Evolutionary conservation across 2,113 vertebrate genomes (phyloP), one percentile per base, ranked within the genome.

Genomic region (Forbesichthys papilliferus): DNA sequence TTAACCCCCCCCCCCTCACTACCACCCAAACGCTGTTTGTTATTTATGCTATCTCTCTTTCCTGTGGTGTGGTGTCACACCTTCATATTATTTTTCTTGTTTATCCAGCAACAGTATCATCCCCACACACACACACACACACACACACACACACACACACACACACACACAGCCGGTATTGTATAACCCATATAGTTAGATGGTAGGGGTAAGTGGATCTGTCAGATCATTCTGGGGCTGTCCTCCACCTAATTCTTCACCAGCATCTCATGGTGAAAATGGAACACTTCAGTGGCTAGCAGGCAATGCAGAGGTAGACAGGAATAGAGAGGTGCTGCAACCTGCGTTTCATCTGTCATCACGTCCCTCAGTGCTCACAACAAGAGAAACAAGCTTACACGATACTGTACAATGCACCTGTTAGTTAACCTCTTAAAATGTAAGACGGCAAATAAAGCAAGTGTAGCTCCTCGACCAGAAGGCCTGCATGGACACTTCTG

Each of bases 141-240:
- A 14, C 42, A 48, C 64, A 14, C 62, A 61, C 62, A 9, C 14
- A 0, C 57, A 16, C 62, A 20, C 47, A 16, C 16, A 1, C 36
- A 42, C 4, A 42, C 36, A 42, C 36, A 42, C 36, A 42, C 36
- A 42, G 4, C 4, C 36, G 3, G 7, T 42, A 42, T 8, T 42
- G 7, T 42, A 42, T 42, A 42, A 68, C 55, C 60, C 46, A 83
- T 82, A 77, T 79, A 77, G 80, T 64, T 79, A 84, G 84, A 77
- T 79, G 78, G 82, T 64, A 58, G 66, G 83, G 78, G 81, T 90
- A 86, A 89, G 75, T 84, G 82, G 68, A 85, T 86, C 78, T 85
- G 89, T 89, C 84, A 86, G 77, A 84, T 85, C 69, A 84, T 86
- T 88, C 84, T 78, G 71, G 74, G 66, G 57, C 76, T 78, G 67